phyloP scores from a whole-genome alignment of 2,113 vertebrate genomes.

The Aix galericulata region DNA sequence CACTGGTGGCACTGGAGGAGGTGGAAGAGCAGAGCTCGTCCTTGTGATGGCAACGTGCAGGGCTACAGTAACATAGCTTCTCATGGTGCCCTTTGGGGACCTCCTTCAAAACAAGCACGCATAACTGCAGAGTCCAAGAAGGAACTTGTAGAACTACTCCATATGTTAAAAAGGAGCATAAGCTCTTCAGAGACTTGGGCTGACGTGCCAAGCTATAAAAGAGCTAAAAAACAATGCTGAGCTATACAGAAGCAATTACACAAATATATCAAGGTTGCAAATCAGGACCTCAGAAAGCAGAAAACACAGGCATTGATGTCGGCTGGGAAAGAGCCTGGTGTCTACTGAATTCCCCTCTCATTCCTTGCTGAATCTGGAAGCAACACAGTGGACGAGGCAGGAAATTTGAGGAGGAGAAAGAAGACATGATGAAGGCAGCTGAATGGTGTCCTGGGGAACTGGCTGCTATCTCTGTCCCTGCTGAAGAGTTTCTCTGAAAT shows the following conservation, averaged over 20 bases:
- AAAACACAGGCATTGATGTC: not conserved
- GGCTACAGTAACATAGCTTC: not conserved
- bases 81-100: not conserved
- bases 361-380: conserved; percentile 31
- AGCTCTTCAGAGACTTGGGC: not conserved
- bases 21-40: not conserved
- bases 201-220: not conserved
- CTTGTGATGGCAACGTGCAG: not conserved
- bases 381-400: conserved; percentile 5
- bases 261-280: not conserved
- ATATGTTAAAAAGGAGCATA: not conserved
- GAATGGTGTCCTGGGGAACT: conserved; percentile 59
- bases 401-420: conserved; percentile 36
- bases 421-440: conserved; percentile 39
- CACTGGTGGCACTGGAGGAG: not conserved
- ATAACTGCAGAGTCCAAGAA: not conserved
- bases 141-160: not conserved
- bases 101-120: not conserved
- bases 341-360: not conserved
- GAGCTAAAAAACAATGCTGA: not conserved
- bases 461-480: conserved; percentile 19
- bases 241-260: not conserved
- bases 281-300: not conserved
- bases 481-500: conserved; percentile 36
- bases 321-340: not conserved